Evolutionary conservation across 2,113 vertebrate species (phyloP), one percentile per base, ranked within the genome.

Genomic region (Nothocercus julius): DNA sequence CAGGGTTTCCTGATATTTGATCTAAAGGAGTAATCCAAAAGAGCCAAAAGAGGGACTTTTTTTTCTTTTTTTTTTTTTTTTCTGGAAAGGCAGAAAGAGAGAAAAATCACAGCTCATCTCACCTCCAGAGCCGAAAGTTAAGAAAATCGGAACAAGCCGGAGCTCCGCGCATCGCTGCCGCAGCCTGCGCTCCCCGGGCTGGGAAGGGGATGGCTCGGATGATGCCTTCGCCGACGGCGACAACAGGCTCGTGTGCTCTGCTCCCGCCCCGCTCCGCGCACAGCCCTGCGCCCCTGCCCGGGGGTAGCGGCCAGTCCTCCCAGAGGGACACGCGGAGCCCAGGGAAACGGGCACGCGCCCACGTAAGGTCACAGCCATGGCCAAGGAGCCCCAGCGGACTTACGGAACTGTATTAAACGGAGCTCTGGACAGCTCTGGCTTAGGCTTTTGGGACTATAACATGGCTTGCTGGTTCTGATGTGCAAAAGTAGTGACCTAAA

Each of bases 281-380:
- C 17, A 7, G 16, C 64, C 13, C 38, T 15, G 16, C 11, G 21
- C 62, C 28, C 5, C 6, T 14, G 44, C 44, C 44, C 44, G 13
- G 44, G 44, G 44, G 44, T 16, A 45, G 44, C 44, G 44, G 14
- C 44, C 44, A 45, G 13, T 42, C 34, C 18, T 59, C 32, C 47
- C 25, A 32, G 51, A 0, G 3, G 51, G 83, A 38, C 2, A 38
- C 44, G 17, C 17, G 44, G 44, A 45, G 5, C 5, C 40, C n/a
- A 27, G 16, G 18, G 62, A 72, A 63, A 62, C 16, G 27, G 6
- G 10, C 47, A 12, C 32, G 25, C 13, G 53, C 36, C 21, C 67
- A 27, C 2, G 0, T 22, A 22, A 58, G 1, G 1, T 28, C 42
- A 49, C 22, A n/a, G 2, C 7, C 44, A 27, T 20, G 59, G 22